Base-by-base conservation (phyloP, 2,797 vertebrate genomes). In the Anisognathus igniventris region DNA sequence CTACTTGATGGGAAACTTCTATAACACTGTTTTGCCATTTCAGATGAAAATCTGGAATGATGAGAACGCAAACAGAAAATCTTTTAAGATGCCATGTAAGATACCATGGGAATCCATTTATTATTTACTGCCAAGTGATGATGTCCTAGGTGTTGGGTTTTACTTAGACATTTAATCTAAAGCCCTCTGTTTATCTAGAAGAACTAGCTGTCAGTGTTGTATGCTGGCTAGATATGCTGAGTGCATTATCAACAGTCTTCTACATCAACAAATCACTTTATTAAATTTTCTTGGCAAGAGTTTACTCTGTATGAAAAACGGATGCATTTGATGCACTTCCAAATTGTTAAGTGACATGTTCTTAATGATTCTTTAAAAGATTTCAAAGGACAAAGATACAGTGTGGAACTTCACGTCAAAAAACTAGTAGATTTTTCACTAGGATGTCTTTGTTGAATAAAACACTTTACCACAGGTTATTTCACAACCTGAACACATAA, bases 281-380 rank as follows among this genome's bases (percentile, higher is more conserved):
- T 91, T 92, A 94, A 85, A 82, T 94, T 89, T 79, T 85, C 80
- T 66, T 81, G 92, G 66, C 95, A 89, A 92, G 47, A 79, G 24
- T 64, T 74, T 61, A 70, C 24, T 67, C 45, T 44, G 18, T 51
- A 85, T 82, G 84, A 93, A 93, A 89, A 96, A 93, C n/a, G 13
- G 50, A 82, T 60, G 42, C 40, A 85, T 50, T 40, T 89, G 53
- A 87, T 61, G 23, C n/a, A 61, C 39, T 86, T 92, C 78, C 90
- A 92, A 93, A 67, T 18, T 33, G 20, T 77, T 87, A 93, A 76
- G 25, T 76, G 45, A 64, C 40, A 74, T 0, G 0, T 71, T 76
- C 64, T 77, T 96, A 64, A 56, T 19, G 25, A 58, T 73, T 70
- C 58, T 62, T 47, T 47, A 27, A 37, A 73, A 89, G 14, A 66